Evolutionary conservation across 2,797 vertebrate genomes (phyloP), one percentile per base, ranked within the genome.

Genomic region (Peromyscus eremicus): DNA sequence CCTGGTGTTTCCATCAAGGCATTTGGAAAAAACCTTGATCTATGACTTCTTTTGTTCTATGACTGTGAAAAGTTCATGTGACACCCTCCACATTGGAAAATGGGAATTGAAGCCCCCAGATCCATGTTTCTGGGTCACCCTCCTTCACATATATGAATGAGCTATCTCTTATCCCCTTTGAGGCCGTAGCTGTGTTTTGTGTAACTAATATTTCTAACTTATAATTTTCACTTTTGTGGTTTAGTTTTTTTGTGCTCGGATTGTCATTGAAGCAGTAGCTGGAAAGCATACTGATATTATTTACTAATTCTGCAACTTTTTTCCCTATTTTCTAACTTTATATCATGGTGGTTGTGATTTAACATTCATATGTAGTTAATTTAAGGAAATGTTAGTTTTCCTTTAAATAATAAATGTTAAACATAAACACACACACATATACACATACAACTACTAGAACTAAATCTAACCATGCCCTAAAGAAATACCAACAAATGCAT

Each of bases 371-470:
- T 95, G 80, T 9, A 88, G 2, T 77, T 71, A 32, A 19, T 70
- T 77, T 88, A 81, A 93, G 46, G 3, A 84, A 86, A 88, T 13
- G 0, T 77, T 55, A 91, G 21, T 62, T 62, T 91, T 90, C 32
- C 73, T 79, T 75, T 92, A 88, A 95, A 66, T 16, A 92, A 60
- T 34, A 55, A 90, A n/a, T 68, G 25, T 77, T 89, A 87, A 57
- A n/a, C 71, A 89, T 57, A 66, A 62, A 46, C 3, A 1, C 21
- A 60, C 21, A 40, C 1, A 60, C 21, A 40, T 1, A 34, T 29
- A 68, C 37, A 16, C 16, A 34, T 1, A 46, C 0, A 27, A 77
- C 8, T 57, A 43, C n/a, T 62, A 57, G 76, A n/a, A 79, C 17
- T 91, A 89, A 85, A 89, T 40, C 32, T 2, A 17, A 64, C 27